A percentile compares a stretch with the other conserved stretches of the same genome.
Conservation (phyloP, 2,888 invertebrate species). For the Eutolmus rufibarbis region DNA sequence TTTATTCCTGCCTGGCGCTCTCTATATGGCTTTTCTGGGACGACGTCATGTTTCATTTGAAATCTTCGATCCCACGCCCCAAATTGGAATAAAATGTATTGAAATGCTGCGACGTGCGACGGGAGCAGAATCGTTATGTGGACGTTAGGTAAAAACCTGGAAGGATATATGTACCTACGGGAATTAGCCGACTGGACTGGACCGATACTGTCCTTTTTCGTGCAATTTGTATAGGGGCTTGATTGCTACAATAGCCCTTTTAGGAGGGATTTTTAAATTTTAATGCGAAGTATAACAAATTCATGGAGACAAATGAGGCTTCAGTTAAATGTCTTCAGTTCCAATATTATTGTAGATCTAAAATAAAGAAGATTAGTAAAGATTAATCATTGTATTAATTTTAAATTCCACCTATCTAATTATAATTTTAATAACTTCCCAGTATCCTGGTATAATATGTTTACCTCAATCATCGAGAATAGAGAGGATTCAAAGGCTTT, state of each 20-base stretch:
- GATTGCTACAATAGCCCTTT: neutral
- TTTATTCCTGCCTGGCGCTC: neutral
- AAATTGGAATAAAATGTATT: neutral
- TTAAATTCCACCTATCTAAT: too few species aligned
- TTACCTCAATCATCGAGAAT: too few species aligned
- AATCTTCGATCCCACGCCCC: neutral
- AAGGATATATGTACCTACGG: neutral
- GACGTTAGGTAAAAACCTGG: neutral
- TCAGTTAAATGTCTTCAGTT: neutral
- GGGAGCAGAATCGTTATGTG: neutral
- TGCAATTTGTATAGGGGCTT: neutral
- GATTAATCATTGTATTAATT: neutral
- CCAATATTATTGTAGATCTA: neutral
- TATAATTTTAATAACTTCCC: too few species aligned
- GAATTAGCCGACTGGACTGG: neutral
- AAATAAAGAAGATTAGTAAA: neutral
- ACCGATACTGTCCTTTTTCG: neutral
- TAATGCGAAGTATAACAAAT: neutral
- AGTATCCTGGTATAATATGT: too few species aligned
- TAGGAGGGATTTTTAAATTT: neutral
- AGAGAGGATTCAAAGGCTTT: too few species aligned
- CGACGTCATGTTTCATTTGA: neutral
- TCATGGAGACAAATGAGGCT: neutral
- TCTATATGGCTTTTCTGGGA: neutral
- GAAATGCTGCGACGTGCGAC: neutral